Percentiles rank a stretch among this genome's conserved stretches.
Evolutionary conservation across 2,888 invertebrate genomes (phyloP).

Genomic region (Lydus trimaculatus): DNA sequence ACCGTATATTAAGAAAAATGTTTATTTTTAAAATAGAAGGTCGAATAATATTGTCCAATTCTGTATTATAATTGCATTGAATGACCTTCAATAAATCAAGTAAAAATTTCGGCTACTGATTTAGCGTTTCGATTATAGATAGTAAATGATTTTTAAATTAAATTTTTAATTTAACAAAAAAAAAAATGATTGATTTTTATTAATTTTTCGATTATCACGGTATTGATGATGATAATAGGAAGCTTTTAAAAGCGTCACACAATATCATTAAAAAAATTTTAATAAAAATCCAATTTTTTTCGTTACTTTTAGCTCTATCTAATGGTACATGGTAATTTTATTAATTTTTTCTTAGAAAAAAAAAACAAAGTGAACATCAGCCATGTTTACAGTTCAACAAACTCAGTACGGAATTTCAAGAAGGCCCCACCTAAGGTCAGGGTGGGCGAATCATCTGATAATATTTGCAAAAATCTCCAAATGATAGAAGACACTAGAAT

Average conservation of each 20-base stretch:
- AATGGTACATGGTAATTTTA: slow-evolving; percentile 13
- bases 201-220: slow-evolving; percentile 8
- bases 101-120: slow-evolving; percentile 16
- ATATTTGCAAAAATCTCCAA: slow-evolving; percentile 2
- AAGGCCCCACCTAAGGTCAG: slow-evolving; percentile 10
- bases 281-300: neutral
- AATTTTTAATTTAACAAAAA: neutral
- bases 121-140: slow-evolving; percentile 3
- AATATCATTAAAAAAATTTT: slow-evolving; percentile 15
- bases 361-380: slow-evolving; percentile 21
- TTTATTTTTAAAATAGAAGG: slow-evolving; percentile 26
- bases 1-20: slow-evolving; percentile 5
- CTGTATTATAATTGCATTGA: slow-evolving; percentile 22
- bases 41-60: slow-evolving; percentile 22
- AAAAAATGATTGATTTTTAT: neutral
- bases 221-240: neutral
- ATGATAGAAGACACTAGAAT: neutral
- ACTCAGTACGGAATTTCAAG: slow-evolving; percentile 12
- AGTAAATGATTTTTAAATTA: neutral
- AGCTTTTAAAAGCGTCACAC: slow-evolving; percentile 12
- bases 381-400: slow-evolving; percentile 23
- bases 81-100: slow-evolving; percentile 25
- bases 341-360: slow-evolving; percentile 24
- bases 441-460: slow-evolving; percentile 10
- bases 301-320: slow-evolving; percentile 1